Percentiles rank a stretch among this genome's conserved stretches.
These are phyloP conservation scores for Sceloporus tristichus DNA, from an alignment of 2,113 vertebrate genomes.

Conservation along the genomic window DNA sequence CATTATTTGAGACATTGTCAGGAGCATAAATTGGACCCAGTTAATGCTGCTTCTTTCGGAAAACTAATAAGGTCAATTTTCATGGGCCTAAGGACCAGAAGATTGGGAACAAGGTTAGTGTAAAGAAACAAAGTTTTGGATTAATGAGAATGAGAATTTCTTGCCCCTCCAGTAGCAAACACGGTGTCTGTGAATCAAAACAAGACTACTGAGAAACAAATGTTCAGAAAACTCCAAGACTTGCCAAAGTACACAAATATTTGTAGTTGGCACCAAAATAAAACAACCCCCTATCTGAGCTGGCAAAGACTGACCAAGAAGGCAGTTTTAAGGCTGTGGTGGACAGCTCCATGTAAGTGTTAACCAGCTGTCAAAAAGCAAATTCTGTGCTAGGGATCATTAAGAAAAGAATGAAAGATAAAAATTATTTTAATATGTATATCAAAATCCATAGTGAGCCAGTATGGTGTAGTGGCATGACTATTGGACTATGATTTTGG, in stretches of 20 bases:
- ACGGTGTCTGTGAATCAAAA: not conserved
- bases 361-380: too few species aligned
- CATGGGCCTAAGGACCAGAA: slow-evolving; percentile 86
- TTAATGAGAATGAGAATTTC: not conserved
- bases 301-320: not conserved
- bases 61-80: slow-evolving; percentile 88
- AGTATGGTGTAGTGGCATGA: too few species aligned
- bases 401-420: not conserved
- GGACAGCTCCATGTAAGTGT: not conserved
- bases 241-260: not conserved
- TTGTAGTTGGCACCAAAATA: not conserved
- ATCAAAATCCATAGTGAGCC: not conserved
- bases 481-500: too few species aligned
- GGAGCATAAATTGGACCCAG: slow-evolving; percentile 87
- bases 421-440: not conserved
- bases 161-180: slow-evolving; percentile 10
- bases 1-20: slow-evolving; percentile 88
- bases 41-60: slow-evolving; percentile 88
- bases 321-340: not conserved
- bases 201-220: not conserved
- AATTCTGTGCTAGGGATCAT: not conserved
- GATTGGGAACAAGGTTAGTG: slow-evolving; percentile 86
- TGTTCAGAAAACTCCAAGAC: not conserved
- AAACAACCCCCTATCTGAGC: not conserved
- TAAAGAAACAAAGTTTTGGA: slow-evolving; percentile 32